Conservation (phyloP, 2,113 vertebrate genomes). For the Plecotus auritus region DNA sequence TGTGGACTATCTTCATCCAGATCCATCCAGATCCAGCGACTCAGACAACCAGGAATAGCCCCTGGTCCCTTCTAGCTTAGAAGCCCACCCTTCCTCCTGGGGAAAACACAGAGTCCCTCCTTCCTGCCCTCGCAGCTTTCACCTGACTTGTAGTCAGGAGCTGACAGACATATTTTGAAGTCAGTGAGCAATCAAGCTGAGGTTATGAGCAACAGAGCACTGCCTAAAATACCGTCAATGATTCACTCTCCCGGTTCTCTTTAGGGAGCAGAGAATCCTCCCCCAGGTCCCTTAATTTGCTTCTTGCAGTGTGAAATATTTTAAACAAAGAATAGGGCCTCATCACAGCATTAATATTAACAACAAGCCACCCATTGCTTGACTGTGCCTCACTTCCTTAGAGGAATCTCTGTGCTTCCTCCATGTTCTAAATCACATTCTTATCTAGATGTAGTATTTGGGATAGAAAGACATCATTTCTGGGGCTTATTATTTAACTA, state of each 20-base stretch:
- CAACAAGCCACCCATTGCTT: neutral
- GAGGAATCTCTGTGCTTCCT: neutral
- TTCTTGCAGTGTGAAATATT: neutral
- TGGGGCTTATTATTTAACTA: neutral
- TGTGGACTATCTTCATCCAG: neutral
- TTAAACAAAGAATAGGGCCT: neutral
- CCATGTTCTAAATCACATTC: neutral
- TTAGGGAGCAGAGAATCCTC: neutral
- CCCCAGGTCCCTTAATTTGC: neutral
- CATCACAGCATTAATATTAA: neutral
- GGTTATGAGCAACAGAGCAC: neutral
- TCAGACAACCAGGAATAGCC: neutral
- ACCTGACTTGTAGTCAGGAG: neutral
- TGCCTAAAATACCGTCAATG: slow-evolving; percentile 15
- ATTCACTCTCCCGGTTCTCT: neutral
- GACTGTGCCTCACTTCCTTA: neutral
- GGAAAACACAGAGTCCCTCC: neutral
- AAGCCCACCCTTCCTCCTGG: neutral
- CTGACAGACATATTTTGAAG: slow-evolving; percentile 14
- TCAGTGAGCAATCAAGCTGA: neutral
- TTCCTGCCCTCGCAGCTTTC: neutral
- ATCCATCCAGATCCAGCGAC: neutral
- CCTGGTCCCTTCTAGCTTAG: neutral
- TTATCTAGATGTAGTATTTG: neutral
- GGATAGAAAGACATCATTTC: neutral